These are phyloP conservation scores for Trididemnum nubilum DNA, from an alignment of 23 tunicate species.

Conservation along the genomic window DNA sequence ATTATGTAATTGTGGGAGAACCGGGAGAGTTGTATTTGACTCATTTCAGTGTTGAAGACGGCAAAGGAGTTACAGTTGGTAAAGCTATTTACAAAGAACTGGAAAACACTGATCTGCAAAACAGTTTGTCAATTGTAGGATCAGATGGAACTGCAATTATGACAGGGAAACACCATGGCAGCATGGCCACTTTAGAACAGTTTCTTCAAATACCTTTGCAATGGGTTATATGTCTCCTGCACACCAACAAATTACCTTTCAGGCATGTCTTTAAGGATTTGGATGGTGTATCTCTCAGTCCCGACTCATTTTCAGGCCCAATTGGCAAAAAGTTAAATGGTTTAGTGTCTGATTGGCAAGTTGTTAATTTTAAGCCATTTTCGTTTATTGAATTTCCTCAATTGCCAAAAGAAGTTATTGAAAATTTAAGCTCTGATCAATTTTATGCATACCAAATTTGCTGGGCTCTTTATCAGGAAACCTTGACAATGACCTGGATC, in stretches of 20 bases:
- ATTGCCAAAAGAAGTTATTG: constrained; percentile 32
- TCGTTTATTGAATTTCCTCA: constrained; percentile 19
- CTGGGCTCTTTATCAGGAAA: constrained; percentile 23
- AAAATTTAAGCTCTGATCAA: constrained; percentile 34
- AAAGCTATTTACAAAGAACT: constrained; percentile 14
- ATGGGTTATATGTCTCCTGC: constrained; percentile 33
- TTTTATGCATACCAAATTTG: constrained; percentile 38
- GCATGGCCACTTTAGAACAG: constrained; percentile 21
- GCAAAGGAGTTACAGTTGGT: constrained; percentile 25
- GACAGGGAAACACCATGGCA: constrained; percentile 32
- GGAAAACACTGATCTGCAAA: constrained; percentile 12
- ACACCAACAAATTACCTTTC: constrained; percentile 28
- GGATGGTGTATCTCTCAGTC: constrained; percentile 29
- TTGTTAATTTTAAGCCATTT: neutral
- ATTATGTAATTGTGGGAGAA: constrained; percentile 24
- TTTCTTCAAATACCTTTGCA: constrained; percentile 44
- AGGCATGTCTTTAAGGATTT: constrained; percentile 30
- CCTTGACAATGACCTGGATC: constrained; percentile 25
- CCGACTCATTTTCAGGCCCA: constrained; percentile 31
- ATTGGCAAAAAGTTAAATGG: constrained; percentile 34
- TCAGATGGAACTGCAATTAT: constrained; percentile 36
- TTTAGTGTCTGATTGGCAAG: constrained; percentile 39
- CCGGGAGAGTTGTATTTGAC: constrained; percentile 24
- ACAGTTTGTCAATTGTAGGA: neutral
- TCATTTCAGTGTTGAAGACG: constrained; percentile 17